phyloP scores from a whole-genome alignment of 2,888 invertebrate species.

The Catocala fraxini region DNA sequence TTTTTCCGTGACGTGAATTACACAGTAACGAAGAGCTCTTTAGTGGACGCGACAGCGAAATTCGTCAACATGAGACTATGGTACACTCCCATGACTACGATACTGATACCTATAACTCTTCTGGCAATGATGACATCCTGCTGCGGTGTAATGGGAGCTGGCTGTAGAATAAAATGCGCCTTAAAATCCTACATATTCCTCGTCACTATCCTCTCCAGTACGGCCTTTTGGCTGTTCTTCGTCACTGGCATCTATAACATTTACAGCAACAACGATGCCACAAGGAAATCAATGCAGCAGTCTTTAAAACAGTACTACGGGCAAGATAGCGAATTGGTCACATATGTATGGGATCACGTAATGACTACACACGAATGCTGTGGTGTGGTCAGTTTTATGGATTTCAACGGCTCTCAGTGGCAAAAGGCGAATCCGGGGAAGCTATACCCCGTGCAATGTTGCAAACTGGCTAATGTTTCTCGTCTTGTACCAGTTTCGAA shows the following conservation, averaged over 20 bases:
- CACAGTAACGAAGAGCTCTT: slow-evolving; percentile 71
- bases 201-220: slow-evolving; percentile 60
- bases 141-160: slow-evolving; percentile 78
- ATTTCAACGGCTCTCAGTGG: slow-evolving; percentile 73
- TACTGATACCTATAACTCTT: slow-evolving; percentile 67
- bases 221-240: slow-evolving; percentile 74
- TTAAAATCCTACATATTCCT: slow-evolving; percentile 77
- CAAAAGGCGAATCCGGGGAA: slow-evolving; percentile 58
- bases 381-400: slow-evolving; percentile 67
- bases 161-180: slow-evolving; percentile 76
- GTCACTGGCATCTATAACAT: slow-evolving; percentile 74
- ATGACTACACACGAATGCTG: slow-evolving; percentile 79
- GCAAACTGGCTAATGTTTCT: slow-evolving; percentile 65
- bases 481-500: slow-evolving; percentile 60
- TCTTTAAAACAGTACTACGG: slow-evolving; percentile 70
- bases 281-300: slow-evolving; percentile 56
- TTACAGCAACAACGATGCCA: slow-evolving; percentile 67
- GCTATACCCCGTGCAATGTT: slow-evolving; percentile 74
- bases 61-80: slow-evolving; percentile 75
- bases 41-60: slow-evolving; percentile 65
- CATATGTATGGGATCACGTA: slow-evolving; percentile 69
- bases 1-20: slow-evolving; percentile 79
- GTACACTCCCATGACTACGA: slow-evolving; percentile 70
- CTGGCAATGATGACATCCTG: slow-evolving; percentile 75
- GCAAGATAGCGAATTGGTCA: slow-evolving; percentile 71